A percentile compares a stretch with the other conserved stretches of the same genome.
Conservation (phyloP, 2,888 invertebrate genomes). For the Pocota personata region DNA sequence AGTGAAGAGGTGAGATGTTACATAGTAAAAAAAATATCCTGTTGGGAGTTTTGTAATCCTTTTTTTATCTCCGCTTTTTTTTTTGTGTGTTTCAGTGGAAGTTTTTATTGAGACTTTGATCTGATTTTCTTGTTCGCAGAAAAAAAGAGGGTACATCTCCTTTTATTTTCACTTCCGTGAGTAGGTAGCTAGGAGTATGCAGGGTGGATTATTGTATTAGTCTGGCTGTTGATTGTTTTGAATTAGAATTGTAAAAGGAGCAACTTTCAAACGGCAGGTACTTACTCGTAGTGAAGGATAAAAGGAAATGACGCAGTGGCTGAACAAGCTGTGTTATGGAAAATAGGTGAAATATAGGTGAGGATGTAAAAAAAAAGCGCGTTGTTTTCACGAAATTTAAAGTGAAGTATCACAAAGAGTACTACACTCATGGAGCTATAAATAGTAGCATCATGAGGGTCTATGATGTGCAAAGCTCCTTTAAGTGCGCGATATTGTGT, state of each 20-base stretch:
- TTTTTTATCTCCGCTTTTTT: not conserved
- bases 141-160: not conserved
- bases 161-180: slow-evolving; percentile 31
- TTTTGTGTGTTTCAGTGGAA: slow-evolving; percentile 20
- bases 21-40: slow-evolving; percentile 16
- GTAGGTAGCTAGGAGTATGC: not conserved
- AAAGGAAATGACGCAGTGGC: not conserved
- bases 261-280: not conserved
- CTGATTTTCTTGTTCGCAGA: slow-evolving; percentile 24
- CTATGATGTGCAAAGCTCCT: too few species aligned
- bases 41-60: slow-evolving; percentile 28
- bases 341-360: not conserved
- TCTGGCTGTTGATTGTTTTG: slow-evolving; percentile 37
- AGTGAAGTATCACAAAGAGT: too few species aligned
- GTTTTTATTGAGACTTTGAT: slow-evolving; percentile 52
- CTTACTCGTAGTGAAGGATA: not conserved
- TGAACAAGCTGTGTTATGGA: not conserved
- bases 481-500: too few species aligned
- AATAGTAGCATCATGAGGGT: too few species aligned
- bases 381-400: too few species aligned
- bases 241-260: slow-evolving; percentile 19
- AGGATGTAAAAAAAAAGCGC: too few species aligned
- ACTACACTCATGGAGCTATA: too few species aligned
- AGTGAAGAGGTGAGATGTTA: not conserved
- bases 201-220: slow-evolving; percentile 17